phyloP scores from a whole-genome alignment of 2,888 invertebrate species.

The Chouioia cunea region DNA sequence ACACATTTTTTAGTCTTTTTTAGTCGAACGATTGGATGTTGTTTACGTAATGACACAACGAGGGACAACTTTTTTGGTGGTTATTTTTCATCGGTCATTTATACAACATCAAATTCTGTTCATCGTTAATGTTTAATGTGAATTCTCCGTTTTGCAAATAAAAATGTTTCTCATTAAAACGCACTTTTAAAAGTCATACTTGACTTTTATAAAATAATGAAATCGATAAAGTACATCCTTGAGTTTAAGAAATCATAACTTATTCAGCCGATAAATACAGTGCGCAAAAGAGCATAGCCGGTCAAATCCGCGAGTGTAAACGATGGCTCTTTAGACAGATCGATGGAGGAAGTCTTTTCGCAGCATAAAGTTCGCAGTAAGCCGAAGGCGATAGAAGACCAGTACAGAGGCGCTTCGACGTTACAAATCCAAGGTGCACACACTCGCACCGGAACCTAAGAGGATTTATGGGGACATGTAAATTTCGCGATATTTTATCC shows the following conservation, averaged over 20 bases:
- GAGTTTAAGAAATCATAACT: no score
- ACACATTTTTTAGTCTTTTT: neutral
- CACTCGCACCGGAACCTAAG: constrained; percentile 33
- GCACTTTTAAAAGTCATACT: no score
- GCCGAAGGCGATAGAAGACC: neutral
- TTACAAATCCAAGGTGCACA: constrained; percentile 55
- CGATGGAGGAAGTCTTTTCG: constrained; percentile 18
- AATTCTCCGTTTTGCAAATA: no score
- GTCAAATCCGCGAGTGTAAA: constrained; percentile 24
- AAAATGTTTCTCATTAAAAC: no score
- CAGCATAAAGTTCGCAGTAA: constrained; percentile 16
- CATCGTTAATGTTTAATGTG: no score
- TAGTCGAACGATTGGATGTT: neutral
- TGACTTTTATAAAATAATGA: no score
- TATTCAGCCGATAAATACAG: constrained; percentile 13
- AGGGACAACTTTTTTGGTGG: no score
- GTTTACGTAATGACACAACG: constrained; percentile 31
- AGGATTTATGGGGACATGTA: constrained; percentile 59
- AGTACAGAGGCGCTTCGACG: constrained; percentile 14
- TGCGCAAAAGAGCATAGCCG: neutral
- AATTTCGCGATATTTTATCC: constrained; percentile 61
- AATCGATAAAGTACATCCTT: no score
- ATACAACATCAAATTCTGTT: no score
- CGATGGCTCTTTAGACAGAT: constrained; percentile 16
- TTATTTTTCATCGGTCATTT: no score